These are phyloP conservation scores for Drosophila fulvimacula DNA, from an alignment of 2,888 invertebrate species.

Conservation along the genomic window DNA sequence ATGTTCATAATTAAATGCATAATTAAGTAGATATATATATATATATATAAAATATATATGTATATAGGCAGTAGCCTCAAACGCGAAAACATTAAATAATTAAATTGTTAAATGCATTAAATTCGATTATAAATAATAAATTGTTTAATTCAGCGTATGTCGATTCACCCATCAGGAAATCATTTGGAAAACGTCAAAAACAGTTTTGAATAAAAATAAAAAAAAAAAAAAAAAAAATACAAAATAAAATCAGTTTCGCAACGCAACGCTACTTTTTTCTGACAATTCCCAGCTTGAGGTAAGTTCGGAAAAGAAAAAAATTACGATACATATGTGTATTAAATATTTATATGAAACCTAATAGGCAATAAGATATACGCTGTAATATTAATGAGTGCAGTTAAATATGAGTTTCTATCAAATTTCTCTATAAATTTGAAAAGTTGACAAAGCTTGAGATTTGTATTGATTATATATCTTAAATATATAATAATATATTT, in stretches of 20 bases:
- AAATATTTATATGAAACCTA: not conserved
- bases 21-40: constrained; percentile 35
- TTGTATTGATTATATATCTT: not conserved
- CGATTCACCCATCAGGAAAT: constrained; percentile 42
- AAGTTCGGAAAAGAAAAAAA: constrained; percentile 6
- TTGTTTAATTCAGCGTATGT: constrained; percentile 34
- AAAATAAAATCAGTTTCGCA: not conserved
- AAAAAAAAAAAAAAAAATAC: constrained; percentile 1
- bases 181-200: constrained; percentile 32
- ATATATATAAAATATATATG: not conserved
- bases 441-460: not conserved
- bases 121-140: constrained; percentile 42
- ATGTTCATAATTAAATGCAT: constrained; percentile 40
- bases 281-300: constrained; percentile 19
- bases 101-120: constrained; percentile 37
- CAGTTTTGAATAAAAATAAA: constrained; percentile 10
- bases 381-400: not conserved
- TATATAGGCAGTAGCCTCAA: constrained; percentile 10
- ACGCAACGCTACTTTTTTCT: constrained; percentile 1
- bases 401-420: too few species aligned
- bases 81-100: constrained; percentile 40
- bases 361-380: not conserved
- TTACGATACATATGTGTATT: not conserved
- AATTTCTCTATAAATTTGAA: not conserved
- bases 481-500: too few species aligned